These are phyloP conservation scores for Thaumetopoea pityocampa DNA, from an alignment of 1,140 invertebrate species.

Conservation along the genomic window DNA sequence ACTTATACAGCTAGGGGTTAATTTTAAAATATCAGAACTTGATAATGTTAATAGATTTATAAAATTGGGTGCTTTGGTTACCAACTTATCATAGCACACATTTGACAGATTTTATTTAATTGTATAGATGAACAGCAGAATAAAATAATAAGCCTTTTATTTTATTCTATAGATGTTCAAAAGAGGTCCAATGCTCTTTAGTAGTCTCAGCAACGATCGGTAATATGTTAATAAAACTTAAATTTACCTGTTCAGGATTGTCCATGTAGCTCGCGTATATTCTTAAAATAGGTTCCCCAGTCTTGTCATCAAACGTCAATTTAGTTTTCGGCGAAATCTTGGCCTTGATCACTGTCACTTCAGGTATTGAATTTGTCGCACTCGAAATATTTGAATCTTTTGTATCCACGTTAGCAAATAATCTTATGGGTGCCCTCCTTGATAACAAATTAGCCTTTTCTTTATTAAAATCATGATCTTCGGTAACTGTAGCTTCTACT, in stretches of 20 bases:
- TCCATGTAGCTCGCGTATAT: conserved; percentile 65
- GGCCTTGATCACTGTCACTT: conserved; percentile 46
- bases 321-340: conserved; percentile 65
- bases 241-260: conserved; percentile 46
- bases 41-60: too few species aligned
- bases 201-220: too few species aligned
- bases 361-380: conserved; percentile 24
- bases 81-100: too few species aligned
- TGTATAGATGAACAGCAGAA: too few species aligned
- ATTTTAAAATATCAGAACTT: too few species aligned
- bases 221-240: too few species aligned
- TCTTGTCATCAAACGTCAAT: conserved; percentile 59
- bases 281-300: conserved; percentile 59
- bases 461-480: conserved; percentile 58
- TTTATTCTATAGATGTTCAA: too few species aligned
- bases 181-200: too few species aligned
- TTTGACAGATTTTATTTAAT: too few species aligned
- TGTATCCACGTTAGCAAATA: conserved; percentile 38
- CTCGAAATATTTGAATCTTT: conserved; percentile 20
- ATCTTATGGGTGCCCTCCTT: conserved; percentile 44
- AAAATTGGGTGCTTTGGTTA: too few species aligned
- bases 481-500: conserved; percentile 55
- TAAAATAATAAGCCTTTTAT: too few species aligned
- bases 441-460: conserved; percentile 40
- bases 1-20: too few species aligned